Base-by-base conservation (phyloP, 1,140 invertebrate genomes). In the silkworm (Bombyx mori) region DNA sequence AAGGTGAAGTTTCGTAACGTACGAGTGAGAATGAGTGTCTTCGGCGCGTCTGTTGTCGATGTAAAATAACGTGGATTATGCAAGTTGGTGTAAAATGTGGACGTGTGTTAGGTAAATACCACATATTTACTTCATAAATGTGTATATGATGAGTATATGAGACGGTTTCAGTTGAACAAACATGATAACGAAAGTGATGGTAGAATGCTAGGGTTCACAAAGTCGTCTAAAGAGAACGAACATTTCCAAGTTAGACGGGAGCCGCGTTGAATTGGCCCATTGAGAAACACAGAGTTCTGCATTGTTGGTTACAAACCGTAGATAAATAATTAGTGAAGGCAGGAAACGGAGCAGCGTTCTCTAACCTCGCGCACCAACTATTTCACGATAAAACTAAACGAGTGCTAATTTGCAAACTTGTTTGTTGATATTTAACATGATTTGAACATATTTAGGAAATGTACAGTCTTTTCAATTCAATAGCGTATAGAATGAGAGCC, bases 11-110 rank as follows among this genome's bases (percentile, higher is more conserved):
- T 67, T 48, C 8, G 22, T 42, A 46, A 12, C 42, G 10, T 35
- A 63, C 49, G 47, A 57, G 60, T 65, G 63, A 73, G 66, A 64
- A 80, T 84, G 77, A 74, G 69, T 75, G 71, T 71, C 68, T 73
- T 71, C 65, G 56, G 70, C 68, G 74, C 73, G 71, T 83, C 75
- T 76, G 79, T 82, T 84, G 75, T 84, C 79, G 83, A 79, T 68
- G 77, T 71, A 74, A 80, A 82, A 84, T 82, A 82, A 77, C 76
- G 71, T 79, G 79, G 73, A 86, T 84, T 86, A 86, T 84, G 81
- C 83, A 84, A 86, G 81, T 80, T 82, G 77, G 73, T 77, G 68
- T 77, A 77, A 76, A 71, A 84, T 84, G 76, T 80, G 75, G 69
- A 78, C 73, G 68, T 74, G 68, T 77, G 69, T 82, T 82, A 82